Conservation (phyloP, 2,888 invertebrate species). For the Pardosa pseudoannulata region DNA sequence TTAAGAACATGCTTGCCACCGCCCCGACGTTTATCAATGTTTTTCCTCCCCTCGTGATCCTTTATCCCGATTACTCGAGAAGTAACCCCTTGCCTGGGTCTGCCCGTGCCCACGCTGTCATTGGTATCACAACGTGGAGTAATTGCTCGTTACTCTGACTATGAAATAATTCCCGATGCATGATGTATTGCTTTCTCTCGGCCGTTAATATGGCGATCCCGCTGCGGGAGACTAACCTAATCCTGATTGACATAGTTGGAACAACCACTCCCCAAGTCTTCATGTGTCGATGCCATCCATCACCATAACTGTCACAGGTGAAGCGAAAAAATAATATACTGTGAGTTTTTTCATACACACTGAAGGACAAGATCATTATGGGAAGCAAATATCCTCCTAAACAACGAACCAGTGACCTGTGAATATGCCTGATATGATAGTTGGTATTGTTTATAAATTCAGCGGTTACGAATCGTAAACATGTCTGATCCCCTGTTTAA, state of each 20-base stretch:
- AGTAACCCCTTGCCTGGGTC: background rate
- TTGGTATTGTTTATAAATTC: too few species aligned
- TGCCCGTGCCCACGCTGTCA: background rate
- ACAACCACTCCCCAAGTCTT: background rate
- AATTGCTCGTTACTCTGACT: background rate
- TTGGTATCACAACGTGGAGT: background rate
- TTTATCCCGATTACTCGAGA: too few species aligned
- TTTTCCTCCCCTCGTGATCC: too few species aligned
- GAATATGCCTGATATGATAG: too few species aligned
- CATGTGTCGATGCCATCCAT: background rate
- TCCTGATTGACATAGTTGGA: conserved; percentile 1
- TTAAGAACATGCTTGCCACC: background rate
- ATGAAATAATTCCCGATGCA: background rate
- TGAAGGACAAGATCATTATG: background rate
- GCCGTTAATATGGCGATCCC: background rate
- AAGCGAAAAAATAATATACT: background rate
- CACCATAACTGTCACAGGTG: background rate
- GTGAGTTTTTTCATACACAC: background rate
- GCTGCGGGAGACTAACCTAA: background rate
- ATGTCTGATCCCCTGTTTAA: too few species aligned
- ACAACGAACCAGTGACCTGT: too few species aligned
- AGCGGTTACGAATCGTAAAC: too few species aligned
- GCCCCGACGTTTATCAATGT: too few species aligned
- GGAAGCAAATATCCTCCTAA: background rate
- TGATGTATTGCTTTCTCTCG: background rate